Evolutionary conservation across 2,113 vertebrate genomes (phyloP).

Genomic region (Sinocyclocheilus anshuiensis): DNA sequence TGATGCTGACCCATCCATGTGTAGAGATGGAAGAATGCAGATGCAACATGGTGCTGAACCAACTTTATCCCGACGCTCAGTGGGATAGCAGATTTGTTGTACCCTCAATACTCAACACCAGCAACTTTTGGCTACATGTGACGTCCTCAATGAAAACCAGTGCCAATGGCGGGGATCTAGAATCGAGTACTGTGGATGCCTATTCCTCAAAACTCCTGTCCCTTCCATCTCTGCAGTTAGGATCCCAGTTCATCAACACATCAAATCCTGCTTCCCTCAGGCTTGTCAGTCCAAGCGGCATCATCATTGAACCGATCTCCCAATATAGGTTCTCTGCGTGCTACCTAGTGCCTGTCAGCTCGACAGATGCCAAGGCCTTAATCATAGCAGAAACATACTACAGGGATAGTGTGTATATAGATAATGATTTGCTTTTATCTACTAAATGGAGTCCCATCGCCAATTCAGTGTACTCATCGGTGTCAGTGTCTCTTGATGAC

Average conservation of each 20-base stretch:
- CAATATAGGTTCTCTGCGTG: constrained; percentile 60
- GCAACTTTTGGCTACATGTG: not conserved
- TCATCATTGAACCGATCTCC: constrained; percentile 39
- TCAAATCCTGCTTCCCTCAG: constrained; percentile 60
- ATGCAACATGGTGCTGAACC: constrained; percentile 63
- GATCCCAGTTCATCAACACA: not conserved
- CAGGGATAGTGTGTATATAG: not conserved
- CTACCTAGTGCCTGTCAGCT: constrained; percentile 32
- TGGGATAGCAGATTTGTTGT: constrained; percentile 48
- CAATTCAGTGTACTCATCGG: constrained; percentile 40
- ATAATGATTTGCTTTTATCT: rapidly evolving
- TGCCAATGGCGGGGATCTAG: not conserved
- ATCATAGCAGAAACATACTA: constrained; percentile 54
- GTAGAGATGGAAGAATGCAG: constrained; percentile 29
- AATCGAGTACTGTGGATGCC: rapidly evolving
- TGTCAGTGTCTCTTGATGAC: rapidly evolving
- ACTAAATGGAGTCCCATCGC: constrained; percentile 28
- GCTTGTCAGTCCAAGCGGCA: constrained; percentile 57
- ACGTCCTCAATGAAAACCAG: not conserved
- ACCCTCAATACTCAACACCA: not conserved
- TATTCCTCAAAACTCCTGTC: not conserved
- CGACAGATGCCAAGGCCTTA: rapidly evolving
- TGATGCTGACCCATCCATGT: constrained; percentile 69
- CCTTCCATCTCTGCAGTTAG: not conserved
- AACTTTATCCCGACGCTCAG: constrained; percentile 36